Percentiles rank a stretch among this genome's conserved stretches.
These are phyloP conservation scores for Rhombomys opimus DNA, from an alignment of 2,113 vertebrate genomes.

Conservation along the genomic window DNA sequence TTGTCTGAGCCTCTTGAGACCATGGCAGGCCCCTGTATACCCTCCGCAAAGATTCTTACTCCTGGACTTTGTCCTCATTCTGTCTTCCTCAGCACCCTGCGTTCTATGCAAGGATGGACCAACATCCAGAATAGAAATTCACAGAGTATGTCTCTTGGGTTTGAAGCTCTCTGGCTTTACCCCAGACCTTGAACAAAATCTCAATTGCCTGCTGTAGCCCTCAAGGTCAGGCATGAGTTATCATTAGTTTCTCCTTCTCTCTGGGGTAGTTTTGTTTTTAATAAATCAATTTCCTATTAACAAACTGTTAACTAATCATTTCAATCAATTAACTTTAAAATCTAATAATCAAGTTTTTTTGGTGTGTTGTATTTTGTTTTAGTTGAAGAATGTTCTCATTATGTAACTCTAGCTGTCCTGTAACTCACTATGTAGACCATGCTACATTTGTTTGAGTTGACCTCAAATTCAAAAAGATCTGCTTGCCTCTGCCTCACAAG, in stretches of 20 bases:
- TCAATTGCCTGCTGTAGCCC: not conserved
- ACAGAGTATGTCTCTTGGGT: not conserved
- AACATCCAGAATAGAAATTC: not conserved
- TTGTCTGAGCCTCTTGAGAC: slow-evolving; percentile 9
- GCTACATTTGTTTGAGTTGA: too few species aligned
- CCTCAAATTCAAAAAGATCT: not conserved
- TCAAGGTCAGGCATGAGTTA: not conserved
- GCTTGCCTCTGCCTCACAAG: not conserved
- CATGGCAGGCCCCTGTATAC: not conserved
- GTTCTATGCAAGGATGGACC: not conserved
- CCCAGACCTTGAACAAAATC: not conserved
- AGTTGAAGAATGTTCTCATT: not conserved
- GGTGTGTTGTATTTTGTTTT: not conserved
- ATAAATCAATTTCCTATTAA: not conserved
- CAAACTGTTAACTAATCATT: not conserved
- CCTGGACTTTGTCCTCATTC: not conserved
- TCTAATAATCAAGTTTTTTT: not conserved
- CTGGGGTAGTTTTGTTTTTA: not conserved
- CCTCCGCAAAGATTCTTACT: not conserved
- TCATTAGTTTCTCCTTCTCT: not conserved
- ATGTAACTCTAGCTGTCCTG: not conserved
- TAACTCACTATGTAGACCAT: not conserved
- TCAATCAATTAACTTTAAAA: not conserved
- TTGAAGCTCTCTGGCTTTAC: not conserved
- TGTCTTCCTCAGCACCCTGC: not conserved